Conservation (phyloP, 2,113 vertebrate genomes). For the Hyperopisus bebe region DNA sequence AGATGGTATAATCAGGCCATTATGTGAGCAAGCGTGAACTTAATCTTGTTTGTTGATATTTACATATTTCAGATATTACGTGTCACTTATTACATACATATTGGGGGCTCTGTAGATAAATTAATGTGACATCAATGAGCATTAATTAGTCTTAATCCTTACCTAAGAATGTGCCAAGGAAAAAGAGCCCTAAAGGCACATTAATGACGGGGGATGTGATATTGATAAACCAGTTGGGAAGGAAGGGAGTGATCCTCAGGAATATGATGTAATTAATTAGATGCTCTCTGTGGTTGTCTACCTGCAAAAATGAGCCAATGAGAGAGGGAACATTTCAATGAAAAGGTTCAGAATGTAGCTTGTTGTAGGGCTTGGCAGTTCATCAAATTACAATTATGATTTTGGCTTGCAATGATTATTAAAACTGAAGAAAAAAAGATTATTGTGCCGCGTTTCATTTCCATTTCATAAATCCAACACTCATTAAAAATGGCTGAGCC, state of each 20-base stretch:
- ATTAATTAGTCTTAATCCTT: conserved; percentile 45
- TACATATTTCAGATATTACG: neutral
- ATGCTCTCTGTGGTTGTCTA: conserved; percentile 90
- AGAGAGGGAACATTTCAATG: conserved; percentile 9
- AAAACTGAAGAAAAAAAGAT: neutral
- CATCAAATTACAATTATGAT: neutral
- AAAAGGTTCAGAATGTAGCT: neutral
- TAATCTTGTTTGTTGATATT: neutral
- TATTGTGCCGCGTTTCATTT: neutral
- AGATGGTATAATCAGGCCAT: neutral
- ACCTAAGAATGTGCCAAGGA: conserved; percentile 95
- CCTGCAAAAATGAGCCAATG: conserved; percentile 57
- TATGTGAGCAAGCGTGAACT: neutral
- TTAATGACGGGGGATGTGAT: conserved; percentile 98
- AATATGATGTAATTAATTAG: conserved; percentile 99
- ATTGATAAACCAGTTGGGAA: conserved; percentile 99
- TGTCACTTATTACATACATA: neutral
- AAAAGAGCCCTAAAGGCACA: conserved; percentile 92
- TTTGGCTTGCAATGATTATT: neutral
- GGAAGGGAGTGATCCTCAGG: conserved; percentile 95
- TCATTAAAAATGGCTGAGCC: too few relatives aligned
- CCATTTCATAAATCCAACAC: neutral
- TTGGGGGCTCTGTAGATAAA: neutral
- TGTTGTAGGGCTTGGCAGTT: neutral
- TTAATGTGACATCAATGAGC: neutral